Percentiles rank a stretch among this genome's conserved stretches.
phyloP scores from a whole-genome alignment of 2,113 vertebrate genomes.

The Trochalopteron elliotii region DNA sequence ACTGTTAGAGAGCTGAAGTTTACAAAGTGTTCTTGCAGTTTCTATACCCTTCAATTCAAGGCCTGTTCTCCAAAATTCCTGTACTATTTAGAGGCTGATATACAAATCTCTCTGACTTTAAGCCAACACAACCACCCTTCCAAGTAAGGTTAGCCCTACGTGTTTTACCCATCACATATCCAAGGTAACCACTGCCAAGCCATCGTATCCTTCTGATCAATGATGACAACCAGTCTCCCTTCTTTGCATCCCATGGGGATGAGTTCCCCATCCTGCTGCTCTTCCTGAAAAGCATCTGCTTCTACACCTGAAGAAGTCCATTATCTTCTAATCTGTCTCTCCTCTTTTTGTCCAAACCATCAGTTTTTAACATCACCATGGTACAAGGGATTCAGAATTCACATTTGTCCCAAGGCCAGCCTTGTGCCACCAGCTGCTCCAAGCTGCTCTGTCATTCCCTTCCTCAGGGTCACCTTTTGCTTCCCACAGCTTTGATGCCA shows the following conservation, averaged over 20 bases:
- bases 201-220: not conserved
- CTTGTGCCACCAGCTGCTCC: not conserved
- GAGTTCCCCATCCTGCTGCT: not conserved
- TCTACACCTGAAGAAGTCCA: not conserved
- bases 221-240: not conserved
- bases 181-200: not conserved
- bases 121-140: not conserved
- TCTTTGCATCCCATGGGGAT: fast-evolving
- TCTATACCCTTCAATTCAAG: not conserved
- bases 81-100: not conserved
- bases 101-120: not conserved
- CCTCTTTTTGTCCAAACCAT: not conserved
- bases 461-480: not conserved
- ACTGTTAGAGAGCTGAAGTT: not conserved
- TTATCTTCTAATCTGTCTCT: not conserved
- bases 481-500: not conserved
- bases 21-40: not conserved
- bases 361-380: not conserved
- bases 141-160: not conserved
- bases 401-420: not conserved
- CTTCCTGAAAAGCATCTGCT: not conserved
- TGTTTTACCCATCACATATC: not conserved
- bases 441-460: not conserved
- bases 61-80: not conserved
- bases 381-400: not conserved